phyloP scores from a whole-genome alignment of 2,888 invertebrate species.

The Drosophila merina region DNA sequence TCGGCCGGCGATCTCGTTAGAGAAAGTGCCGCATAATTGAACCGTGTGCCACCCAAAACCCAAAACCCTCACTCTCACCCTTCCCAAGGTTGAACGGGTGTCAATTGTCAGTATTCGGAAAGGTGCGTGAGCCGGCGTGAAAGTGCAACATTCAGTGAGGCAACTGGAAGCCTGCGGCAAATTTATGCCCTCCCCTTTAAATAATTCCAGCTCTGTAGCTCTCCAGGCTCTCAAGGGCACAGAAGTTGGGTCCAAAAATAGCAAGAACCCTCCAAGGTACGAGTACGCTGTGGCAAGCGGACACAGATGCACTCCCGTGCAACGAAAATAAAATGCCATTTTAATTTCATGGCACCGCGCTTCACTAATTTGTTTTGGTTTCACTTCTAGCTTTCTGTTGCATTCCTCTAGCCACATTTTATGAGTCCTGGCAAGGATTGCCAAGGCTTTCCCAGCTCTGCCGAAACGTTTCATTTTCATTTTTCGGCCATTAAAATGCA shows the following conservation, averaged over 20 bases:
- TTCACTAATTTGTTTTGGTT: conserved; percentile 41
- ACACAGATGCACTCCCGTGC: conserved; percentile 22
- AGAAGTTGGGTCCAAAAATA: conserved; percentile 53
- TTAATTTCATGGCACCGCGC: conserved; percentile 48
- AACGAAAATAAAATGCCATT: conserved; percentile 74
- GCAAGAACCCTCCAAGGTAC: conserved; percentile 27
- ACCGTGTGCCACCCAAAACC: conserved; percentile 61
- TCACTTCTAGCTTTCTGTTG: conserved; percentile 11
- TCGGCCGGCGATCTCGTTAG: conserved; percentile 24
- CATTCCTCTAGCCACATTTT: conserved; percentile 29
- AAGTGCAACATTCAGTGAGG: conserved; percentile 23
- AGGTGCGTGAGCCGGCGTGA: conserved; percentile 10
- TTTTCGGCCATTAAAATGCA: conserved; percentile 70
- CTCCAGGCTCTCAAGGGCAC: conserved; percentile 28
- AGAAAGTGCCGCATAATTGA: conserved; percentile 73
- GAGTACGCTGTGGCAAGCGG: conserved; percentile 30
- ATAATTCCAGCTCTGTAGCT: conserved; percentile 22
- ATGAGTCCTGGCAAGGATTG: conserved; percentile 14
- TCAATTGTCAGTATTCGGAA: conserved; percentile 53
- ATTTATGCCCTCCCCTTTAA: conserved; percentile 43
- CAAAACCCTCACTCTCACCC: neutral
- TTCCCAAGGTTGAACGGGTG: conserved; percentile 57
- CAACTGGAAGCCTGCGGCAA: conserved; percentile 24
- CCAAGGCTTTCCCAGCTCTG: conserved; percentile 12
- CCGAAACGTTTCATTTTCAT: conserved; percentile 45